These are phyloP conservation scores for Nebria ingens DNA, from an alignment of 1,140 invertebrate genomes.

Conservation along the genomic window DNA sequence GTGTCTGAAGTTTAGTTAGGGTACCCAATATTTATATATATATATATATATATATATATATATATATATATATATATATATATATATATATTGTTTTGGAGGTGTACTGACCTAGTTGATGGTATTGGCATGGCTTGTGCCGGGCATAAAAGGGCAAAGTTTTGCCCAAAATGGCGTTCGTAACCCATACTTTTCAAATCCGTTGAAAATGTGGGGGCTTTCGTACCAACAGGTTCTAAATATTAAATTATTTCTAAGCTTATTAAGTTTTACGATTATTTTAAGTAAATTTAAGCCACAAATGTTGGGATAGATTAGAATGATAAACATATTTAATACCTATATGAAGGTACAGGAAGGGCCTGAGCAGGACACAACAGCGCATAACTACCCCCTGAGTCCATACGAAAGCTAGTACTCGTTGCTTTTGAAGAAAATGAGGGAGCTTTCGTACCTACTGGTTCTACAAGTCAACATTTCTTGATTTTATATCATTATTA, in stretches of 20 bases:
- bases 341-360: slow-evolving; percentile 20
- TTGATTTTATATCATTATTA: too few relatives aligned
- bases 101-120: slow-evolving; percentile 38
- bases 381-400: slow-evolving; percentile 19
- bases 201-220: slow-evolving; percentile 47
- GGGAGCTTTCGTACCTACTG: slow-evolving; percentile 53
- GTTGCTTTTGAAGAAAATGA: slow-evolving; percentile 48
- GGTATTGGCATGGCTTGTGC: slow-evolving; percentile 60
- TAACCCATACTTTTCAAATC: slow-evolving; percentile 43
- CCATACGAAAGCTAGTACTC: slow-evolving; percentile 35
- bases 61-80: too few relatives aligned
- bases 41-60: too few relatives aligned
- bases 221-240: slow-evolving; percentile 52
- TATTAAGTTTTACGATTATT: not conserved
- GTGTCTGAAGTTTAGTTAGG: not conserved
- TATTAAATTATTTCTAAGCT: slow-evolving; percentile 18
- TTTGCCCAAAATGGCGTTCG: slow-evolving; percentile 35
- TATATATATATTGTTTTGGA: too few relatives aligned
- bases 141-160: slow-evolving; percentile 56
- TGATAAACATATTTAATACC: too few relatives aligned
- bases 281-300: too few relatives aligned
- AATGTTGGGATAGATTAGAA: too few relatives aligned
- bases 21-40: not conserved
- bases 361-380: slow-evolving; percentile 28
- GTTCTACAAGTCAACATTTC: too few relatives aligned